phyloP scores from a whole-genome alignment of 2,113 vertebrate species.

The Amia ocellicauda region DNA sequence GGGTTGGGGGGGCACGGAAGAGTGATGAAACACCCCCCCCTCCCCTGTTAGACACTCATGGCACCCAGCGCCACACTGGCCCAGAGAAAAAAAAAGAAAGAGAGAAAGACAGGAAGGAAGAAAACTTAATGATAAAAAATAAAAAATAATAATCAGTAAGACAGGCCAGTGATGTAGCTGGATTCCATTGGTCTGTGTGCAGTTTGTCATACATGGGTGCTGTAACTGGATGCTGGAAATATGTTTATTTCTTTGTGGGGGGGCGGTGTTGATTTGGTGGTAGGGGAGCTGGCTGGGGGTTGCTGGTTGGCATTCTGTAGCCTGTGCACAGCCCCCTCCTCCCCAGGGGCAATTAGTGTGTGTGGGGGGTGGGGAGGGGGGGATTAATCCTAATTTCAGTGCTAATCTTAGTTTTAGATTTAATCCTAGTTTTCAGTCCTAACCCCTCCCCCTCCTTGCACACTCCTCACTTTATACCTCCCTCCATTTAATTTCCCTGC shows the following conservation, averaged over 20 bases:
- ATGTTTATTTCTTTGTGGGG: constrained; percentile 37
- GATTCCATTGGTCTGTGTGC: constrained; percentile 53
- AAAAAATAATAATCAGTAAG: too few species aligned
- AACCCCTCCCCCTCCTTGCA: too few species aligned
- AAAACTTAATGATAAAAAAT: too few species aligned
- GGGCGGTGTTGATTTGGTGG: constrained; percentile 23
- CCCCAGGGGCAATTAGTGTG: too few species aligned
- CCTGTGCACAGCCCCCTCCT: constrained; percentile 43
- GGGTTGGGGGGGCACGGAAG: constrained; percentile 45
- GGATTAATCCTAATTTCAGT: too few species aligned
- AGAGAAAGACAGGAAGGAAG: too few species aligned
- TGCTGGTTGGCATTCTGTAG: constrained; percentile 46
- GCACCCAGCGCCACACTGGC: constrained; percentile 42
- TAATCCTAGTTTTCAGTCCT: too few species aligned
- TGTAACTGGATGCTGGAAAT: constrained; percentile 42
- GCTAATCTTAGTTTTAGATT: too few species aligned
- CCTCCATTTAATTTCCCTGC: too few species aligned
- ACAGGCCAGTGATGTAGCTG: constrained; percentile 36
- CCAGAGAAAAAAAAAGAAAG: not conserved
- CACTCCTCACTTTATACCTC: too few species aligned
- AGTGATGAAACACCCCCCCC: constrained; percentile 67
- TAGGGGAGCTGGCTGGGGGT: too few species aligned
- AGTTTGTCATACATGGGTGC: constrained; percentile 56
- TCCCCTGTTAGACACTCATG: constrained; percentile 56
- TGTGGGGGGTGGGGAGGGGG: too few species aligned